Base-by-base conservation (phyloP, 2,888 invertebrate species). In the Elysia crispata region DNA sequence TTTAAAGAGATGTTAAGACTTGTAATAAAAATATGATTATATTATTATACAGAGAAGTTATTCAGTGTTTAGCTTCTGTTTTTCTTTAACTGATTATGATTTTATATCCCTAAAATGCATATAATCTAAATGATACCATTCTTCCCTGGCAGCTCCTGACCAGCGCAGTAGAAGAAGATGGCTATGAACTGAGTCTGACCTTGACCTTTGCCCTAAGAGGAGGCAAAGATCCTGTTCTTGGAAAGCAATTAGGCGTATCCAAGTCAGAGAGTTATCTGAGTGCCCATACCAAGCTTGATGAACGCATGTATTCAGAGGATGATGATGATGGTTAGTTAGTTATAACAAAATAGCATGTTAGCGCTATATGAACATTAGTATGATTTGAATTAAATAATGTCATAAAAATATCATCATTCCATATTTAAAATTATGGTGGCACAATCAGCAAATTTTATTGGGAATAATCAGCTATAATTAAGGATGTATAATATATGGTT, bases 181-280 rank as follows among this genome's bases (percentile, higher is more conserved):
- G 90, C 5, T 91, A 90, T 87, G 92, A 92, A 81, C 75, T 92
- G 50, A 90, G 88, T 84, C 73, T 92, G 80, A 92, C 90, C 5
- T 84, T 91, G 81, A 91, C 90, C 62, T 92, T 91, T 87, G 91
- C 91, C 11, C 84, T 92, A 60, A 84, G 91, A 33, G 89, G 89
- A 23, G 86, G 84, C 41, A 88, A 89, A 66, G 91, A 91, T 77
- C 89, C 90, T 28, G 86, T 90, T 79, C 83, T 86, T 5, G 90
- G 90, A 0, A 87, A 88, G 60, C 85, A 83, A 64, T 80, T 88
- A 20, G 88, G 88, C 1, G 83, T 89, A 23, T 86, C 88, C 11
- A 87, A 87, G 62, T 82, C 85, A 23, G 81, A 84, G 60, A 87
- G 87, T 73, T 90, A 89, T 79, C 82, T 90, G 30, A 87, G 87